Percentiles rank a stretch among this genome's conserved stretches.
These are phyloP conservation scores for Halcyon badia DNA, from an alignment of 2,797 vertebrate genomes.

Conservation along the genomic window DNA sequence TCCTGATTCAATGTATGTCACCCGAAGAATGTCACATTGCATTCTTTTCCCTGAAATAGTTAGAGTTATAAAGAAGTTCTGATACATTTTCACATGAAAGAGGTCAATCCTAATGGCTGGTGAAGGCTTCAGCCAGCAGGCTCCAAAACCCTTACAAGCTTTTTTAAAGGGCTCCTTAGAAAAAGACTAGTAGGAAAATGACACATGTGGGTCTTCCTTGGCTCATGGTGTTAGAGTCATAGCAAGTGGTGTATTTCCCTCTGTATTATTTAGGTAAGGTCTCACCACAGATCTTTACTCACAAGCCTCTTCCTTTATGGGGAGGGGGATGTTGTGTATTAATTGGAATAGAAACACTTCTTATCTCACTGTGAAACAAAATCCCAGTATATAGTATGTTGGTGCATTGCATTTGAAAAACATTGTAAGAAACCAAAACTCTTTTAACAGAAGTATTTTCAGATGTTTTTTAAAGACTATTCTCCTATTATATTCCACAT, in stretches of 20 bases:
- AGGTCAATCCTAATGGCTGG: constrained; percentile 3
- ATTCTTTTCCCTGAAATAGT: constrained; percentile 5
- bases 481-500: neutral
- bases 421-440: neutral
- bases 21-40: constrained; percentile 1
- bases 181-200: neutral
- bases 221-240: neutral
- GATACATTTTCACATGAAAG: constrained; percentile 31
- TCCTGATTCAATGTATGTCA: neutral
- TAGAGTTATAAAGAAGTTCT: neutral
- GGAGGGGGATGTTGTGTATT: neutral
- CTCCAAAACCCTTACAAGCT: neutral
- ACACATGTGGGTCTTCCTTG: neutral
- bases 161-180: neutral
- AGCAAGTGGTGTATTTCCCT: neutral
- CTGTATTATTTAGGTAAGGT: neutral
- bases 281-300: neutral
- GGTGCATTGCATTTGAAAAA: neutral
- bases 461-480: neutral
- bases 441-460: neutral
- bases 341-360: neutral
- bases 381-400: neutral
- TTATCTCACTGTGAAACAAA: neutral
- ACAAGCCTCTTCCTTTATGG: neutral
- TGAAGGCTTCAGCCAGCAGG: constrained; percentile 17